These are phyloP conservation scores for Epicauta chinensis DNA, from an alignment of 1,140 invertebrate species.

Conservation along the genomic window DNA sequence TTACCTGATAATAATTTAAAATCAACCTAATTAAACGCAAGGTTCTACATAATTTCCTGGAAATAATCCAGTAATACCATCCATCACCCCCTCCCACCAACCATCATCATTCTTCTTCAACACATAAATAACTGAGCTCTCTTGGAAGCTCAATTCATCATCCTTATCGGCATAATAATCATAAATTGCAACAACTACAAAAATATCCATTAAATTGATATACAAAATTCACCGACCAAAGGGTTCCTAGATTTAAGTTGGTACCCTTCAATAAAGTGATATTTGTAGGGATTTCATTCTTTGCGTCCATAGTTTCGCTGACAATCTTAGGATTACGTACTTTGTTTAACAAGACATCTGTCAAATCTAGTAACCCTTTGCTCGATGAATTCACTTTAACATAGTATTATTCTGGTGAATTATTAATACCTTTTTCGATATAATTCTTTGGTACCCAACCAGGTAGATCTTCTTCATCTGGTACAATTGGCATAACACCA, in stretches of 20 bases:
- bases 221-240: no score
- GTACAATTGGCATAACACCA: slow-evolving; percentile 71
- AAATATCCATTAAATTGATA: slow-evolving; percentile 21
- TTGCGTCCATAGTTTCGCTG: no score
- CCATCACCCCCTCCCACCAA: slow-evolving; percentile 99
- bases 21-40: slow-evolving; percentile 62
- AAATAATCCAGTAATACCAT: slow-evolving; percentile 96
- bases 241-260: no score
- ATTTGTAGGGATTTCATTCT: no score
- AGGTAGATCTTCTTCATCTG: slow-evolving; percentile 77
- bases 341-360: no score
- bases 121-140: slow-evolving; percentile 97
- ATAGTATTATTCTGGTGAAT: no score
- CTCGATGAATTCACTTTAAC: no score
- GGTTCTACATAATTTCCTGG: slow-evolving; percentile 99
- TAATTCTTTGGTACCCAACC: slow-evolving; percentile 93
- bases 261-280: no score
- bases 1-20: no score
- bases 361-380: no score
- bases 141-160: slow-evolving; percentile 96
- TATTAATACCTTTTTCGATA: slow-evolving; percentile 95
- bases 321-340: no score
- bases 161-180: slow-evolving; percentile 98
- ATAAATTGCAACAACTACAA: slow-evolving; percentile 94
- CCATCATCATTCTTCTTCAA: slow-evolving; percentile 99